Percentiles rank a stretch among this genome's conserved stretches.
phyloP scores from a whole-genome alignment of 2,888 invertebrate species.

The Podotricha telesiphe region DNA sequence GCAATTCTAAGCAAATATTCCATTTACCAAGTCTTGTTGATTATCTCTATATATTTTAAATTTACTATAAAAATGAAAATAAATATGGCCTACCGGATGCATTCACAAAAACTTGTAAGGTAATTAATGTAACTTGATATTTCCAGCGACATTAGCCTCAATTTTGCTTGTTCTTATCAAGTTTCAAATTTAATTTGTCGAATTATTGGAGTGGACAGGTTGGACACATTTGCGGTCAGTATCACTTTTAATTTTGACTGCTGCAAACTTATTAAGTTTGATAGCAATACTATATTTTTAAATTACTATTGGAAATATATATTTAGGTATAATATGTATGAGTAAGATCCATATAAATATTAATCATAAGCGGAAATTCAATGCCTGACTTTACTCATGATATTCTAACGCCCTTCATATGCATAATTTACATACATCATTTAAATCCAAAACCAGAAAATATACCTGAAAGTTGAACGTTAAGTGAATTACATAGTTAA shows the following conservation, averaged over 20 bases:
- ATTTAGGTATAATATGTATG: too few species aligned
- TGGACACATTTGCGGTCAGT: background rate
- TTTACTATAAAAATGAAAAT: background rate
- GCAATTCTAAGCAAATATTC: background rate
- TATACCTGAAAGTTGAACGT: conserved; percentile 11
- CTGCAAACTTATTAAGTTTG: background rate
- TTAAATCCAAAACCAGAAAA: conserved; percentile 17
- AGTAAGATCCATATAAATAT: background rate
- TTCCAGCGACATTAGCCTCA: background rate
- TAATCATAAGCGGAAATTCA: background rate
- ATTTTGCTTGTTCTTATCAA: background rate
- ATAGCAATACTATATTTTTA: background rate
- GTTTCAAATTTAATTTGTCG: background rate
- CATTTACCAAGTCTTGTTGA: background rate
- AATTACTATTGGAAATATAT: too few species aligned
- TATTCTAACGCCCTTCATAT: background rate
- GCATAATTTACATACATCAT: background rate
- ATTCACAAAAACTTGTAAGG: background rate
- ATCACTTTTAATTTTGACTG: background rate
- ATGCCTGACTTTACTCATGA: background rate
- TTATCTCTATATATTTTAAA: background rate
- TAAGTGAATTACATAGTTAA: conserved; percentile 24
- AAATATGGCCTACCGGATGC: background rate
- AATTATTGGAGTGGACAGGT: background rate
- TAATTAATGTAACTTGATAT: background rate